Evolutionary conservation across 2,797 vertebrate species (phyloP), one percentile per base, ranked within the genome.

Genomic region (Lophius americanus): DNA sequence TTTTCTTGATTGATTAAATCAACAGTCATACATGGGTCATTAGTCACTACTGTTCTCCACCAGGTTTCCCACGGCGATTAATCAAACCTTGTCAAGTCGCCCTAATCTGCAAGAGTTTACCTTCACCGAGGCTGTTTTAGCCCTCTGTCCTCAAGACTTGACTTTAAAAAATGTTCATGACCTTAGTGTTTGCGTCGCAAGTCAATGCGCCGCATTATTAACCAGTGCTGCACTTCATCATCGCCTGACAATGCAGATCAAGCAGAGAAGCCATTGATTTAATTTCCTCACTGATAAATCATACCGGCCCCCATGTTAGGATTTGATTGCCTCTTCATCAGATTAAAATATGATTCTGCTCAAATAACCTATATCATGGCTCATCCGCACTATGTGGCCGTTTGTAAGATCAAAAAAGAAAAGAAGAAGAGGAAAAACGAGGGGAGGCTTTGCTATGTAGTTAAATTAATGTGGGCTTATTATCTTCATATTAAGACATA

Each of bases 1-100:
- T 84, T 84, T 82, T 78, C 76, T 70, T 91, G 85, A 88, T 87
- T 87, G 86, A 91, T 89, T 86, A 86, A 90, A 90, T 90, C 83
- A 89, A 85, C 86, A 78, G 75, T 79, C 81, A 74, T 68, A 75
- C 73, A 79, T n/a, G 60, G 81, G 79, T 85, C 85, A 85, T 90
- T 91, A 89, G 82, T 90, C 85, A 88, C 84, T 78, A 66, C 81
- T 79, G 84, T 79, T 90, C 82, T 81, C 59, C 9, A 86, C 79
- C 76, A 87, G 84, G 71, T 87, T 88, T 88, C 85, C 71, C 75
- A 84, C 63, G n/a, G 76, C 44, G 77, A 89, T 92, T 89, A 91
- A 93, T 92, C 90, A 90, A 79, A 86, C 59, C 52, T 63, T 87
- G 87, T 89, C 89, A 84, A 82, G 68, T 73, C 60, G 56, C 70